Evolutionary conservation across 1,140 invertebrate species (phyloP).

Genomic region (Cecropterus lyciades): DNA sequence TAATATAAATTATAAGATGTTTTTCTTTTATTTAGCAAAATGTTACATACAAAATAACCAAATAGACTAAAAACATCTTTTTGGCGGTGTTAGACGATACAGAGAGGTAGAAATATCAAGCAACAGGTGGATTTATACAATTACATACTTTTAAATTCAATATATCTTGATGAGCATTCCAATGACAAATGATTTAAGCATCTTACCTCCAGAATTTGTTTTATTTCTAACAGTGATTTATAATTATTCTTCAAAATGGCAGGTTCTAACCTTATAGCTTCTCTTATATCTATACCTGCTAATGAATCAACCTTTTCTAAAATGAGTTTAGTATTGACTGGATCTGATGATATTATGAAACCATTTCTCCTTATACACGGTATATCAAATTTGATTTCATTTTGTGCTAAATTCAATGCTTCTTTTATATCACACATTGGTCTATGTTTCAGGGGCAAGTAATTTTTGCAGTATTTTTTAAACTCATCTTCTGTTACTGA

Average conservation of each 20-base stretch:
- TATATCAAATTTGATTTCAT: slow-evolving; percentile 76
- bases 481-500: slow-evolving; percentile 75
- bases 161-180: too few species aligned
- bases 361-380: slow-evolving; percentile 82
- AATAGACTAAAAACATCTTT: too few species aligned
- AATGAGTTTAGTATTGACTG: slow-evolving; percentile 83
- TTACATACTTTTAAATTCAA: too few species aligned
- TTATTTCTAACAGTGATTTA: slow-evolving; percentile 78
- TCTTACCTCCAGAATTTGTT: slow-evolving; percentile 71
- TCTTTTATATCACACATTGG: slow-evolving; percentile 82
- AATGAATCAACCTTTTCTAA: slow-evolving; percentile 79
- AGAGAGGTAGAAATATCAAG: too few species aligned
- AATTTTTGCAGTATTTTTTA: slow-evolving; percentile 80
- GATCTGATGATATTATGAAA: slow-evolving; percentile 83
- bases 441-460: slow-evolving; percentile 81
- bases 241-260: slow-evolving; percentile 84
- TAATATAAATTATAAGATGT: too few species aligned
- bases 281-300: slow-evolving; percentile 79
- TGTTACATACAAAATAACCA: too few species aligned
- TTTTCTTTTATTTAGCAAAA: too few species aligned
- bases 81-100: too few species aligned
- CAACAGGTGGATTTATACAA: too few species aligned
- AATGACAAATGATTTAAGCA: not conserved
- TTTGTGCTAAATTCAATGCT: slow-evolving; percentile 74
- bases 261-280: slow-evolving; percentile 79